phyloP scores from a whole-genome alignment of 92 coral and sea anemone species.

The Zoanthus gigantus region DNA sequence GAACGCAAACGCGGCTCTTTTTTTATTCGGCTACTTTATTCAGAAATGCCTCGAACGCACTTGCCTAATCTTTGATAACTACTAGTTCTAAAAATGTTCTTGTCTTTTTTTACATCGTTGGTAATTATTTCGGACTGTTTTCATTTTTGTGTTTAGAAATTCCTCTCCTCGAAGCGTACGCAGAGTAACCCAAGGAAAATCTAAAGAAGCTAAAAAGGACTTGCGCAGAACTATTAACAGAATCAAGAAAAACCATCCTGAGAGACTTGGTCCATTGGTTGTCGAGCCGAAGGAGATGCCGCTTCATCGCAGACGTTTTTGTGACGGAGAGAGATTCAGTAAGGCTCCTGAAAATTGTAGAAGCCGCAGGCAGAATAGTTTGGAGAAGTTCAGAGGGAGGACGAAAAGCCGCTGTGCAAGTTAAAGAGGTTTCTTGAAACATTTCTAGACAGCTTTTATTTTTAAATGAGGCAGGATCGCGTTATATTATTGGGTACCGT shows the following conservation, averaged over 20 bases:
- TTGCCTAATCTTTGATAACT: no score
- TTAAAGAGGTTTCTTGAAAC: not conserved
- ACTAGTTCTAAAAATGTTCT: no score
- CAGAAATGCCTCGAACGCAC: no score
- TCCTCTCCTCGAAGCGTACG: slow-evolving; percentile 5
- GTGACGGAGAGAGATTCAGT: not conserved
- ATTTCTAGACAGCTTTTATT: not conserved
- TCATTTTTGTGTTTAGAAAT: not conserved
- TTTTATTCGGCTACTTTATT: no score
- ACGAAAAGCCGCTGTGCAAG: not conserved
- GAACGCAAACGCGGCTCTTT: no score
- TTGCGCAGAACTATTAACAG: slow-evolving; percentile 25
- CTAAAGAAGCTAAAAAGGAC: not conserved
- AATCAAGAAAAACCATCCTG: slow-evolving; percentile 27
- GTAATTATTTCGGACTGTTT: not conserved
- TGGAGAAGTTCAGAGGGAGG: slow-evolving; percentile 14
- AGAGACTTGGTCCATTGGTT: slow-evolving; percentile 19
- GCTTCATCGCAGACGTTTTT: not conserved
- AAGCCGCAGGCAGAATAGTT: not conserved
- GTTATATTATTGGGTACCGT: no score
- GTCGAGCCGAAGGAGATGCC: slow-evolving; percentile 27
- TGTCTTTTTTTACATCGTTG: not conserved
- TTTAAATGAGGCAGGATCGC: no score
- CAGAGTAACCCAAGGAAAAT: not conserved
- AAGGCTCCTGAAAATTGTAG: not conserved